Evolutionary conservation across 2,797 vertebrate genomes (phyloP), one percentile per base, ranked within the genome.

Genomic region (Ctenopoma multispine): DNA sequence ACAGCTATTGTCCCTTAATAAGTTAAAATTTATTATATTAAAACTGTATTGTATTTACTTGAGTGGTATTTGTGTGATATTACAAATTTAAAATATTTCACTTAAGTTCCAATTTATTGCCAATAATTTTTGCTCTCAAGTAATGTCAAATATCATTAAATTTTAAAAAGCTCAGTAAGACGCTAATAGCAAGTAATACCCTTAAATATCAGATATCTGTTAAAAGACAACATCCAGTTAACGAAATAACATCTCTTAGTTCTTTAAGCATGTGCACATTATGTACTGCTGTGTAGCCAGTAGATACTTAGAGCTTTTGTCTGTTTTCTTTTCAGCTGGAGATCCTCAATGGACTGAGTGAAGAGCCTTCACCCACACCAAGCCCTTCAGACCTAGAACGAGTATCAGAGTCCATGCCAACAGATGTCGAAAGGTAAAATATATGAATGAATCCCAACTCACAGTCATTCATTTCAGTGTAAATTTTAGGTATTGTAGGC

Each of bases 311-410:
- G 1, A 12, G 20, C 57, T 54, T 68, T 67, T 31, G 12, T 43
- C 23, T 64, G 0, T 69, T 4, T 65, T 20, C 44, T 36, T 15
- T 18, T 47, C 31, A 90, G 82, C 56, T 88, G 85, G 92, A 93
- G 36, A 77, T 23, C 46, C 59, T 95, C 51, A 93, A 94, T 81
- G 92, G 94, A 77, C 85, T 90, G 48, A 74, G 87, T 49, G 93
- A 95, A 41, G 92, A 94, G 43, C 85, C 93, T 38, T 89, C 92
- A 7, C 84, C 94, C 17, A 48, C 88, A 63, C 90, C 65, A 63
- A 91, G 89, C 48, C 67, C 55, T 1, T 77, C 79, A 50, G 90
- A 92, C 21, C 74, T 79, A 27, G 90, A 90, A 18, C 64, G 1
- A 72, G 53, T 65, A 1, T 75, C 61, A 6, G 88, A 91, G 67